These are phyloP conservation scores for Dendrophyllia cribrosa DNA, from an alignment of 64 coral and sea anemone genomes.

Conservation along the genomic window DNA sequence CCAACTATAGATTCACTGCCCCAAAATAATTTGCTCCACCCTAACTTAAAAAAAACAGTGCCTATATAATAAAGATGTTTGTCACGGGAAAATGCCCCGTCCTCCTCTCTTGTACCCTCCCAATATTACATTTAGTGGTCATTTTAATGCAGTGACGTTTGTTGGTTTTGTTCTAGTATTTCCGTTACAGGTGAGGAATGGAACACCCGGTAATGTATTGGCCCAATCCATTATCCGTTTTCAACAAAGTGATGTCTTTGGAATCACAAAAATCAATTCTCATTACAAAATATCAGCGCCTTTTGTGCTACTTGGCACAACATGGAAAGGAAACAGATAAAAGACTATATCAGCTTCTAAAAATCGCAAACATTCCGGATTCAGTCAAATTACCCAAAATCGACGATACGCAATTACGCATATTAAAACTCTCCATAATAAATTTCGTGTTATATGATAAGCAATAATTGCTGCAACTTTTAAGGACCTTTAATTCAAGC, in stretches of 20 bases:
- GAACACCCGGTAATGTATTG: too few species aligned
- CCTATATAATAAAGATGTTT: background rate
- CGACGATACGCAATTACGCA: too few species aligned
- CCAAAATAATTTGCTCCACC: background rate
- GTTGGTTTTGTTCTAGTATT: background rate
- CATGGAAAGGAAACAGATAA: too few species aligned
- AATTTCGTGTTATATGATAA: background rate
- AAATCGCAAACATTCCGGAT: too few species aligned
- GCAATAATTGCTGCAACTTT: background rate
- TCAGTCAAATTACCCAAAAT: too few species aligned
- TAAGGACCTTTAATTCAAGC: background rate
- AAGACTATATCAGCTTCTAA: too few species aligned
- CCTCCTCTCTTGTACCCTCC: background rate
- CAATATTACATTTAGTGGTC: background rate
- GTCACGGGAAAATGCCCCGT: background rate
- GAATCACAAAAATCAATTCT: too few species aligned
- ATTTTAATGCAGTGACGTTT: background rate
- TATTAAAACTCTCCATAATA: background rate
- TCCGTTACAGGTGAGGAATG: too few species aligned
- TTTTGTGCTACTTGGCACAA: too few species aligned
- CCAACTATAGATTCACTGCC: background rate
- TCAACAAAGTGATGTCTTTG: too few species aligned
- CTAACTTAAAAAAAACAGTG: background rate
- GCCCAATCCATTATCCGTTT: too few species aligned
- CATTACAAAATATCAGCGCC: too few species aligned